Percentiles rank a stretch among this genome's conserved stretches.
These are phyloP conservation scores for Ceratotherium simum DNA, from an alignment of 2,113 vertebrate species.

Conservation along the genomic window DNA sequence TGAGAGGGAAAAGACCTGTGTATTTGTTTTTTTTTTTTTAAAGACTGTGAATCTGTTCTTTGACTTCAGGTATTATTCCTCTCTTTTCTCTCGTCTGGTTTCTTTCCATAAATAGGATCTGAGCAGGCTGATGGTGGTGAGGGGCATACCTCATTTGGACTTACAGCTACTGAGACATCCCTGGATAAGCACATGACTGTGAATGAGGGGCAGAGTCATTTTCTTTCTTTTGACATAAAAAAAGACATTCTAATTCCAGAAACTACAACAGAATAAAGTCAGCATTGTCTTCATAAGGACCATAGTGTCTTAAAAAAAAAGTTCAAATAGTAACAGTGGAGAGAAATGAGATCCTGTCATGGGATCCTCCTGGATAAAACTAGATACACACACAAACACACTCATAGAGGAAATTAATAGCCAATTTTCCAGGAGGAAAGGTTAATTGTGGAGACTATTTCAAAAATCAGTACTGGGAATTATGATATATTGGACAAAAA, in stretches of 20 bases:
- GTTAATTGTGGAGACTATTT: constrained; percentile 8
- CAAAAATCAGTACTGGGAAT: neutral
- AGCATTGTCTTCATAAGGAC: neutral
- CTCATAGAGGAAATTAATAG: neutral
- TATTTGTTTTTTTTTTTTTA: neutral
- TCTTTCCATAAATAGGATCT: neutral
- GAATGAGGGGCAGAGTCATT: neutral
- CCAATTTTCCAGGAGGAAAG: constrained; percentile 21
- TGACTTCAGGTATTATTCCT: neutral
- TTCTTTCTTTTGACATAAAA: neutral
- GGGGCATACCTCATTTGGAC: neutral
- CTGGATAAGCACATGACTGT: neutral
- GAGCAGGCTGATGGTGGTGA: neutral
- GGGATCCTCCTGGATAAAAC: neutral
- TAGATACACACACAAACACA: neutral
- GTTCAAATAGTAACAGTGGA: neutral
- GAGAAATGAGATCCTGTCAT: constrained; percentile 33
- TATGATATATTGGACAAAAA: neutral
- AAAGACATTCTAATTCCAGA: constrained; percentile 19
- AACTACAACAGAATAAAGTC: neutral
- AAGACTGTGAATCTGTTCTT: neutral
- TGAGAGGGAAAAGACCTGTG: neutral
- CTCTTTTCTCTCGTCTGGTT: neutral
- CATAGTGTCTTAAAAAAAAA: neutral
- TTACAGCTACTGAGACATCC: neutral